Percentiles rank a stretch among this genome's conserved stretches.
Evolutionary conservation across 2,888 invertebrate species (phyloP).

Genomic region (Timandra comae): DNA sequence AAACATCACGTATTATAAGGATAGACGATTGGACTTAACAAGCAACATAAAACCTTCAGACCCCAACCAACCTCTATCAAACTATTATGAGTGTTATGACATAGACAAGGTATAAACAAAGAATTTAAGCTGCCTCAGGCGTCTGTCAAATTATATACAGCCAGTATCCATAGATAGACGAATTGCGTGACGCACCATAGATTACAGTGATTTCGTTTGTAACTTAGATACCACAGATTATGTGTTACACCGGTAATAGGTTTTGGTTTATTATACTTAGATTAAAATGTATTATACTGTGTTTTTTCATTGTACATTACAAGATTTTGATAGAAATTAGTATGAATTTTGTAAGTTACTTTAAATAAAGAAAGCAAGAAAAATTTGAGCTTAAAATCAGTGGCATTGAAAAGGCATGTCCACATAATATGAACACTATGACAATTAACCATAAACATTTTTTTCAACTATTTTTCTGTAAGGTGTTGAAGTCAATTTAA

Average conservation of each 20-base stretch:
- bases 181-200: conserved; percentile 62
- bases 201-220: conserved; percentile 64
- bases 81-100: not conserved
- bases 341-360: no score
- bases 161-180: conserved; percentile 54
- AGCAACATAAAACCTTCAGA: not conserved
- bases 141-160: conserved; percentile 57
- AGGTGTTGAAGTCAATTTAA: not conserved
- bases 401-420: no score
- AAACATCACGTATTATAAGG: not conserved
- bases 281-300: no score
- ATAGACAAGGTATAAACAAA: conserved; percentile 21
- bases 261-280: no score
- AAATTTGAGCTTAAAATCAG: no score
- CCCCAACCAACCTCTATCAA: not conserved
- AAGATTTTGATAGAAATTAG: no score
- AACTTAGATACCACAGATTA: conserved; percentile 28
- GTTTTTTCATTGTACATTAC: no score
- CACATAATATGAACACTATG: not conserved
- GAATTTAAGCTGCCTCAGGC: conserved; percentile 60
- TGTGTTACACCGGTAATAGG: conserved; percentile 25
- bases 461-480: not conserved
- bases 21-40: not conserved
- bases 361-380: no score
- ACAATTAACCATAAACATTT: not conserved